Evolutionary conservation across 2,888 invertebrate species (phyloP).

Genomic region (Anorthoa munda): DNA sequence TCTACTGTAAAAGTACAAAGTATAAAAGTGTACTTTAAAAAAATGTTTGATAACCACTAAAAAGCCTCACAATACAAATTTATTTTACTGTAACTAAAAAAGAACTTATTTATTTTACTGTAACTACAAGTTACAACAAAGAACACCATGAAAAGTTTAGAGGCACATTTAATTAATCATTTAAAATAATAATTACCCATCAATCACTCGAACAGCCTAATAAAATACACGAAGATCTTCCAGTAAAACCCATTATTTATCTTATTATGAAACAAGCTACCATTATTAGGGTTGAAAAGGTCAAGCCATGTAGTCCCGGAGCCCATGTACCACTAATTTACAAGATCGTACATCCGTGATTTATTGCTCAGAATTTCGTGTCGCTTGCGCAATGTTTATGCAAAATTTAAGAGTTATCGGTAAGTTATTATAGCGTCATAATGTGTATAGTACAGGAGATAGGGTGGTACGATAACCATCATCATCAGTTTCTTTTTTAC

Average conservation of each 20-base stretch:
- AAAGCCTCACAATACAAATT: not conserved
- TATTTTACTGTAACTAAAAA: not conserved
- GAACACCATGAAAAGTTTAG: slow-evolving; percentile 2
- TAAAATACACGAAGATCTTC: slow-evolving; percentile 26
- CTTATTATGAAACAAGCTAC: slow-evolving; percentile 15
- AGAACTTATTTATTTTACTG: not conserved
- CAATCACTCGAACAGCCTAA: slow-evolving; percentile 4
- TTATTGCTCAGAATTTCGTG: slow-evolving; percentile 49
- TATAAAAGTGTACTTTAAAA: too few species aligned
- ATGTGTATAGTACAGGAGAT: slow-evolving; percentile 45
- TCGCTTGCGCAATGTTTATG: slow-evolving; percentile 58
- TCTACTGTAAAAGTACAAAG: too few species aligned
- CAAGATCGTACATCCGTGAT: slow-evolving; percentile 55
- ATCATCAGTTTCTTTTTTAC: not conserved
- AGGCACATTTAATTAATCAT: slow-evolving; percentile 25
- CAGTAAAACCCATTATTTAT: slow-evolving; percentile 35
- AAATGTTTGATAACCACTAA: too few species aligned
- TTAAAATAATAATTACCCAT: slow-evolving; percentile 30
- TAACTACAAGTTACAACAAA: not conserved
- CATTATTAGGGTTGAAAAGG: slow-evolving; percentile 51
- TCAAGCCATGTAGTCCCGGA: slow-evolving; percentile 31
- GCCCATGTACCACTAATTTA: slow-evolving; percentile 28
- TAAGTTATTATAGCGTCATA: slow-evolving; percentile 55
- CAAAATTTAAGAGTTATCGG: slow-evolving; percentile 55
- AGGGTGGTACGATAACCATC: not conserved